A percentile compares a stretch with the other conserved stretches of the same genome.
phyloP scores from a whole-genome alignment of 2,113 vertebrate genomes.

The Colinus virginianus region DNA sequence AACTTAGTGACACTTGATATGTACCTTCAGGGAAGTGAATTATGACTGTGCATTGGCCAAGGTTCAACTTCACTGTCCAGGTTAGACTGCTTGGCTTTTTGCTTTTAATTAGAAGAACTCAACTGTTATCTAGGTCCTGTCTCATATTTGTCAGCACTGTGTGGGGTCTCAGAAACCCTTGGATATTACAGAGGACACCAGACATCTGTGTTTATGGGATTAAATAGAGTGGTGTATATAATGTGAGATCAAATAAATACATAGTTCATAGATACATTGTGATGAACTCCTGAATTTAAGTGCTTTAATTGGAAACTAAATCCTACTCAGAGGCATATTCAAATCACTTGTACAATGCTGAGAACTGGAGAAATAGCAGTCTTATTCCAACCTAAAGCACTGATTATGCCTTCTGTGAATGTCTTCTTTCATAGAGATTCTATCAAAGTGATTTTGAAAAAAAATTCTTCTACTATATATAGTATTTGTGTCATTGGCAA shows the following conservation, averaged over 20 bases:
- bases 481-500: background rate
- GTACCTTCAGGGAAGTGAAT: background rate
- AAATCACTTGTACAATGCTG: background rate
- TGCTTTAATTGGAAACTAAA: background rate
- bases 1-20: background rate
- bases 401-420: background rate
- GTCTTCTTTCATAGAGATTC: background rate
- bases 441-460: background rate
- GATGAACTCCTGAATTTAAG: background rate
- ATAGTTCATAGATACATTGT: background rate
- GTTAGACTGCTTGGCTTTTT: background rate
- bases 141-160: background rate
- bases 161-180: background rate
- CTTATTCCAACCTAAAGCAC: background rate
- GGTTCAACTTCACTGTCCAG: background rate
- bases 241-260: background rate
- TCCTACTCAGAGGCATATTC: accelerated
- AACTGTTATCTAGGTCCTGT: background rate
- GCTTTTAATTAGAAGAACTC: background rate
- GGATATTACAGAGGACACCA: background rate
- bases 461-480: background rate
- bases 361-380: background rate
- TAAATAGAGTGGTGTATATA: background rate
- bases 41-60: background rate
- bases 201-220: background rate